Base-by-base conservation (phyloP, 2,888 invertebrate genomes). In the Caenorhabditis sp. region DNA sequence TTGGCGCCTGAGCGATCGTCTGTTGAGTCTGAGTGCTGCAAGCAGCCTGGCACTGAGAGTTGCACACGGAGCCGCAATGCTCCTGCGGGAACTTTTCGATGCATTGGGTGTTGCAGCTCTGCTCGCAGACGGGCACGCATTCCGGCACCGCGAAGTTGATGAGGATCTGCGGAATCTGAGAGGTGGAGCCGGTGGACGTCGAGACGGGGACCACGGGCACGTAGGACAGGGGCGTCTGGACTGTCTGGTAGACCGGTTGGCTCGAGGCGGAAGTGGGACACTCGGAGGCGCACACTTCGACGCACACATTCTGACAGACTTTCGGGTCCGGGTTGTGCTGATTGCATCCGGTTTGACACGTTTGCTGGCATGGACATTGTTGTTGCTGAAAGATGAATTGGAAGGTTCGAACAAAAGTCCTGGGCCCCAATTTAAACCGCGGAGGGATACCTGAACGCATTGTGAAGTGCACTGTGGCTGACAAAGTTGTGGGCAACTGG, bases 101-200 rank as follows among this genome's bases (percentile, higher is more conserved):
- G 43, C 83, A 83, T 70, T 81, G 81, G 4, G 78, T 62, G 55
- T 81, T 81, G 53, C 83, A 83, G 2, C 79, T 78, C 55, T 81
- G 81, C 63, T 81, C 80, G 48, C 83, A 83, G 13, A 81, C 80
- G 39, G 83, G 83, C 30, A 79, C 55, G 48, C 83, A 83, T 56
- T 83, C 81, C 2, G 81, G 75, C 11, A 78, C 78, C 6, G 74
- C 75, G 56, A 82, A 82, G 52, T 82, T 75, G 58, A 81, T 81
- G 9, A 66, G 48, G 37, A 78, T 77, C 7, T 66, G 52, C 15
- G 72, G 73, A 6, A 13, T 2, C 20, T 15, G 56, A 15, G 26
- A 35, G 13, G 59, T 32, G 3, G 58, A 17, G 6, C 43, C 11
- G 6, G 53, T 39, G n/a, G n/a, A n/a, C n/a, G n/a, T n/a, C 27